Percentiles rank a stretch among this genome's conserved stretches.
These are phyloP conservation scores for Musca vetustissima DNA, from an alignment of 1,140 invertebrate species.

Conservation along the genomic window DNA sequence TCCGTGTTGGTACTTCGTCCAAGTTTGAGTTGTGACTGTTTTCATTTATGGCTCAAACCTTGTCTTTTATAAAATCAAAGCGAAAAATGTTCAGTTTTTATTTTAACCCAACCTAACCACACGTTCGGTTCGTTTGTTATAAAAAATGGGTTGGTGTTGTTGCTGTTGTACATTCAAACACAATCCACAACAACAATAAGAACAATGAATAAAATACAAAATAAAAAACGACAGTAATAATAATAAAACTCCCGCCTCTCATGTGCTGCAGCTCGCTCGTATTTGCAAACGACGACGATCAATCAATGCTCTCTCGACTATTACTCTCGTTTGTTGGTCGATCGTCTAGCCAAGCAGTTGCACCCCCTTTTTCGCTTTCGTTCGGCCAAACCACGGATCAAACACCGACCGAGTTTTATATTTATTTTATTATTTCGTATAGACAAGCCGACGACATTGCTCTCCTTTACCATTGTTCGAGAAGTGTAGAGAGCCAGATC, in stretches of 20 bases:
- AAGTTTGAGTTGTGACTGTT: conserved; percentile 45
- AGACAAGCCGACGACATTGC: no score
- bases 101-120: conserved; percentile 21
- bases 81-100: conserved; percentile 30
- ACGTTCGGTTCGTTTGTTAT: not conserved
- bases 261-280: not conserved
- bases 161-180: not conserved
- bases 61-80: conserved; percentile 48
- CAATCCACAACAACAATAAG: no score
- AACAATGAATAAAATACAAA: no score
- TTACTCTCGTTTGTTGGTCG: no score
- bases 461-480: no score
- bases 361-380: no score
- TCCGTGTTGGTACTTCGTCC: conserved; percentile 35
- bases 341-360: no score
- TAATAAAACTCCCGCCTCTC: no score
- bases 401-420: no score
- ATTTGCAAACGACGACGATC: not conserved
- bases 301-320: conserved; percentile 6
- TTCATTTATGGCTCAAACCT: conserved; percentile 45
- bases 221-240: not conserved
- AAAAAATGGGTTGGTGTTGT: conserved; percentile 10
- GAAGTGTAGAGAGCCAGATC: no score
- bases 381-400: no score
- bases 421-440: no score